phyloP scores from a whole-genome alignment of 2,888 invertebrate genomes.

The Drosophila leonis region DNA sequence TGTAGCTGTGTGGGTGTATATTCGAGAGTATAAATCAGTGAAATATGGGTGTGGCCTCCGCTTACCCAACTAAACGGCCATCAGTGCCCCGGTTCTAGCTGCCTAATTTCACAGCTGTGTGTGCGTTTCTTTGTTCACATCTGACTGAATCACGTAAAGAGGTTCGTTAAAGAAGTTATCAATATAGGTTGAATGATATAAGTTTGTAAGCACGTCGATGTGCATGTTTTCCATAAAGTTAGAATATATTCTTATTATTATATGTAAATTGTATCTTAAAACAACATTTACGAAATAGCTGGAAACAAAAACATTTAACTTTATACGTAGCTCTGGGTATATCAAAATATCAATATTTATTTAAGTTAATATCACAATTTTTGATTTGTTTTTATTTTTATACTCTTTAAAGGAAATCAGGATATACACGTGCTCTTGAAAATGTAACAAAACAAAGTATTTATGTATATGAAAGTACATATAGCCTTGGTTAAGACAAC shows the following conservation, averaged over 20 bases:
- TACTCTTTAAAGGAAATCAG: too few relatives aligned
- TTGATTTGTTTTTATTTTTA: too few relatives aligned
- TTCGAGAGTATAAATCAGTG: constrained; percentile 56
- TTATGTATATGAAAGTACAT: too few relatives aligned
- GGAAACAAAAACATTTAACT: too few relatives aligned
- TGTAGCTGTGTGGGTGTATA: constrained; percentile 21
- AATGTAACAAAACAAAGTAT: too few relatives aligned
- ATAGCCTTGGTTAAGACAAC: too few relatives aligned
- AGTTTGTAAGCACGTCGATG: background rate
- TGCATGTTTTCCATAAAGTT: background rate
- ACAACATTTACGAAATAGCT: background rate
- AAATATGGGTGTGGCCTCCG: constrained; percentile 43
- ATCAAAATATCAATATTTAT: background rate
- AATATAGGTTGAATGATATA: constrained; percentile 9
- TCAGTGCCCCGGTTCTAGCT: constrained; percentile 28
- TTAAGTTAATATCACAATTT: too few relatives aligned
- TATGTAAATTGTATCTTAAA: background rate
- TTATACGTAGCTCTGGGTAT: too few relatives aligned
- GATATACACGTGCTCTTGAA: too few relatives aligned
- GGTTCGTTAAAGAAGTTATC: constrained; percentile 45
- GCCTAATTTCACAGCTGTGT: constrained; percentile 30
- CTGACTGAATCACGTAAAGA: constrained; percentile 50
- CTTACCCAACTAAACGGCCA: constrained; percentile 51
- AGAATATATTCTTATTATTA: background rate
- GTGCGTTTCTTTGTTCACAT: constrained; percentile 17